Percentiles rank a stretch among this genome's conserved stretches.
Conservation (phyloP, 2,113 vertebrate genomes). For the Morone chrysops region DNA sequence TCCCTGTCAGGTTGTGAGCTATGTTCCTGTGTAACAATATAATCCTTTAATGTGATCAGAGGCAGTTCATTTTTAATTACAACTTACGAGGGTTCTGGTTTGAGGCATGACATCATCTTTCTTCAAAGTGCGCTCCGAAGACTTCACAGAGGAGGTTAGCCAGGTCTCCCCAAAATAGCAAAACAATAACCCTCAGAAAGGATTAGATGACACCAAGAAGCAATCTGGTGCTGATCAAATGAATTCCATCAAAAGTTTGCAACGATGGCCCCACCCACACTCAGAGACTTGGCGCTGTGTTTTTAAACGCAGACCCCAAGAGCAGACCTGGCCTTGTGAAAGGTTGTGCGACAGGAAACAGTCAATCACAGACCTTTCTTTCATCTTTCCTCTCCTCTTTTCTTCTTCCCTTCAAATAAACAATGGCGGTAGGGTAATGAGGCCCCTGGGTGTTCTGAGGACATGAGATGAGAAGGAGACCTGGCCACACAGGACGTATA, state of each 20-base stretch:
- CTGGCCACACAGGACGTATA: conserved; percentile 73
- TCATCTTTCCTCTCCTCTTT: conserved; percentile 64
- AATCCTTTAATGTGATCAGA: conserved; percentile 68
- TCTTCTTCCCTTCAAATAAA: conserved; percentile 74
- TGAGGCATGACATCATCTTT: conserved; percentile 63
- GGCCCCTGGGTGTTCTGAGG: conserved; percentile 76
- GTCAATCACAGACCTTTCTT: conserved; percentile 73
- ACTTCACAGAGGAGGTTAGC: conserved; percentile 32
- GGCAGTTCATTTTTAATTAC: conserved; percentile 69
- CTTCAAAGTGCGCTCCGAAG: conserved; percentile 54
- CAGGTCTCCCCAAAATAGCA: conserved; percentile 65
- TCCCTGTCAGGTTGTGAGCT: conserved; percentile 35
- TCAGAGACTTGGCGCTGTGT: neutral
- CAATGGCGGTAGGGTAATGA: conserved; percentile 77
- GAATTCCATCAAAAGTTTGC: conserved; percentile 59
- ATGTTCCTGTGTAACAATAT: conserved; percentile 48
- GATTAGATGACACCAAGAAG: conserved; percentile 70
- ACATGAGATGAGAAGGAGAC: conserved; percentile 75
- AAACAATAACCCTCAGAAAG: conserved; percentile 69
- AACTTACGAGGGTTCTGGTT: conserved; percentile 43
- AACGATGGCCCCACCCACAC: neutral
- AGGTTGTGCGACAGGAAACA: conserved; percentile 66
- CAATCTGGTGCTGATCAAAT: conserved; percentile 72
- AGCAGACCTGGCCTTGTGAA: conserved; percentile 58
- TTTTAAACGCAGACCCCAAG: conserved; percentile 39